A percentile compares a stretch with the other conserved stretches of the same genome.
These are phyloP conservation scores for Phainopepla nitens DNA, from an alignment of 2,113 vertebrate species.

Conservation along the genomic window DNA sequence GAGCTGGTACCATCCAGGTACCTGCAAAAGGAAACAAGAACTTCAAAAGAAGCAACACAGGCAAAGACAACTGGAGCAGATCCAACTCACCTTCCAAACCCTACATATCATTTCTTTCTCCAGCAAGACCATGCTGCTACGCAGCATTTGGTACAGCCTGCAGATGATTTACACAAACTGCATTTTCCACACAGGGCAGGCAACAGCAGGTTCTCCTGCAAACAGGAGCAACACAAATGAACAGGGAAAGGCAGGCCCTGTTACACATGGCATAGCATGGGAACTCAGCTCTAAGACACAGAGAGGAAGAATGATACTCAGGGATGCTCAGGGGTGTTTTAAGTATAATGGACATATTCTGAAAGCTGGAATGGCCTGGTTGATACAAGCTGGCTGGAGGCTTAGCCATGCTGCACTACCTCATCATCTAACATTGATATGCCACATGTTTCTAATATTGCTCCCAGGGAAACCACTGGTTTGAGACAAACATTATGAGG, in stretches of 20 bases:
- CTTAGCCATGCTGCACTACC: background rate
- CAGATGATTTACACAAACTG: background rate
- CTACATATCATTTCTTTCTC: background rate
- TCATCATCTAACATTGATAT: background rate
- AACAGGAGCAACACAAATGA: background rate
- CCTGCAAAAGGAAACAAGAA: background rate
- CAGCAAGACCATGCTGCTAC: background rate
- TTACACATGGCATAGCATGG: background rate
- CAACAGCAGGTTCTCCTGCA: background rate
- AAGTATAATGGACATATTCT: background rate
- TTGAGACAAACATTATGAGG: background rate
- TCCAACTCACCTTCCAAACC: background rate
- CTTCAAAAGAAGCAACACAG: background rate
- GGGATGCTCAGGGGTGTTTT: background rate
- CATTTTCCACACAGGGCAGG: rapidly evolving
- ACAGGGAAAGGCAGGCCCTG: background rate
- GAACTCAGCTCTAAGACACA: background rate
- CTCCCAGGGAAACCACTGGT: background rate
- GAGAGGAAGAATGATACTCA: background rate
- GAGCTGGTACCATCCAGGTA: background rate
- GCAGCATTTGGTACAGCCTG: background rate
- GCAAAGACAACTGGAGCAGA: background rate
- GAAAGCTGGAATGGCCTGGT: background rate
- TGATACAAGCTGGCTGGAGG: background rate
- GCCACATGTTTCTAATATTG: background rate